phyloP scores from a whole-genome alignment of 2,113 vertebrate species.

The Nothoprocta pentlandii region DNA sequence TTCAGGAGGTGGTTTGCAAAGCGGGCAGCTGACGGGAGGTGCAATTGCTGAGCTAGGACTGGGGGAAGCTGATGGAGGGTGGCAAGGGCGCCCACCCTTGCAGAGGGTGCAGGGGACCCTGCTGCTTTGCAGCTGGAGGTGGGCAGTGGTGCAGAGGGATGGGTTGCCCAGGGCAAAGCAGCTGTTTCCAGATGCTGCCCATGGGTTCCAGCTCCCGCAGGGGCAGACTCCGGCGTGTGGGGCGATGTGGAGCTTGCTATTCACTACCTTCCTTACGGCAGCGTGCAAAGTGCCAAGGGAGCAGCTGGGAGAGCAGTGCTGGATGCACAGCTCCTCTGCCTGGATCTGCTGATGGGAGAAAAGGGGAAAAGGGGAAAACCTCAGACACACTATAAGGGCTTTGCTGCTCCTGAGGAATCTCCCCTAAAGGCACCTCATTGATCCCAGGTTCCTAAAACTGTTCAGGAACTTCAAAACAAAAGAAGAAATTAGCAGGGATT shows the following conservation, averaged over 20 bases:
- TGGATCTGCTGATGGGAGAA: not conserved
- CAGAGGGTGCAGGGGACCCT: not conserved
- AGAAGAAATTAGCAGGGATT: not conserved
- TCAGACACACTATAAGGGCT: not conserved
- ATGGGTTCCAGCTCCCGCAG: not conserved
- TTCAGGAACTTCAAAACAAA: not conserved
- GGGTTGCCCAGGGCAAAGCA: not conserved
- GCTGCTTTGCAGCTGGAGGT: rapidly evolving
- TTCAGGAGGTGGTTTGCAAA: not conserved
- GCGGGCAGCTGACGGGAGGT: not conserved
- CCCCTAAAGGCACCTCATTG: not conserved
- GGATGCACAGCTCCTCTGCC: not conserved
- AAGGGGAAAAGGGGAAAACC: not conserved
- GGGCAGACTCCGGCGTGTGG: not conserved
- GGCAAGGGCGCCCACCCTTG: not conserved
- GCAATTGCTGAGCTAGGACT: not conserved
- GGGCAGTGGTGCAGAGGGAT: rapidly evolving
- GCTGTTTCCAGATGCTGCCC: not conserved
- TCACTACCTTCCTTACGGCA: not conserved
- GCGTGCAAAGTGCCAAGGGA: constrained; percentile 17
- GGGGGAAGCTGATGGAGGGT: not conserved
- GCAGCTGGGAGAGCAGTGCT: not conserved
- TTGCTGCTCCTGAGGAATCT: not conserved
- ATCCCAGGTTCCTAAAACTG: not conserved
- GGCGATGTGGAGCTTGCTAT: not conserved